These are phyloP conservation scores for Drosophila pseudotakahashii DNA, from an alignment of 2,888 invertebrate species.

Conservation along the genomic window DNA sequence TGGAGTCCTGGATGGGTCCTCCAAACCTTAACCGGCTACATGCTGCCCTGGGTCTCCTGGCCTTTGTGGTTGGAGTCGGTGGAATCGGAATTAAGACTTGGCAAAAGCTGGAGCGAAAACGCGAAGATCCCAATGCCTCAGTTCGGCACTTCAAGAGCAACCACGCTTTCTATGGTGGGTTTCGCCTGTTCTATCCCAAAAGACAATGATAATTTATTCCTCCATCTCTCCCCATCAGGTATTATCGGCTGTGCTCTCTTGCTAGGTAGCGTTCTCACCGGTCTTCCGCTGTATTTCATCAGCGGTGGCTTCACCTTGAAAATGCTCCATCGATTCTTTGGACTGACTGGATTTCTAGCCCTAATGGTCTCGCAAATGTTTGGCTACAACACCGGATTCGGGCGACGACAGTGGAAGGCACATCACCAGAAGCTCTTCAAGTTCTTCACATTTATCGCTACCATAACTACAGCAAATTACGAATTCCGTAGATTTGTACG, in stretches of 20 bases:
- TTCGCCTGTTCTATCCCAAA: slow-evolving; percentile 5
- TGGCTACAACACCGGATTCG: slow-evolving; percentile 81
- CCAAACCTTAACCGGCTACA: slow-evolving; percentile 69
- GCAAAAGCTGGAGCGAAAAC: slow-evolving; percentile 64
- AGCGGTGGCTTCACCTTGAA: slow-evolving; percentile 38
- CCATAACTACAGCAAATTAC: slow-evolving; percentile 62
- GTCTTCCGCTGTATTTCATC: slow-evolving; percentile 55
- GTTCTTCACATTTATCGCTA: slow-evolving; percentile 67
- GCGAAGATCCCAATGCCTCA: slow-evolving; percentile 72
- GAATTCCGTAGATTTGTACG: slow-evolving; percentile 52
- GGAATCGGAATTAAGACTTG: slow-evolving; percentile 69
- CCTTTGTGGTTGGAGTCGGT: slow-evolving; percentile 76
- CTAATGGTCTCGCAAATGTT: slow-evolving; percentile 77
- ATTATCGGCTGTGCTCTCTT: slow-evolving; percentile 73
- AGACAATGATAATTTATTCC: slow-evolving; percentile 34
- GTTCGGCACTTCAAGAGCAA: slow-evolving; percentile 76
- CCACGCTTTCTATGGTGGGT: slow-evolving; percentile 78
- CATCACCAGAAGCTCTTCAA: slow-evolving; percentile 65
- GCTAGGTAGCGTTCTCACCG: slow-evolving; percentile 64
- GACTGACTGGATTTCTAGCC: slow-evolving; percentile 68
- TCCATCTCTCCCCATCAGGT: slow-evolving; percentile 57
- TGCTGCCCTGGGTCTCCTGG: slow-evolving; percentile 68
- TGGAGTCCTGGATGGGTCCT: slow-evolving; percentile 57
- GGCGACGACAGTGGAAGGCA: slow-evolving; percentile 72
- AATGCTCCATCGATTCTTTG: slow-evolving; percentile 69